These are phyloP conservation scores for Sinocyclocheilus grahami DNA, from an alignment of 2,113 vertebrate species.

Conservation along the genomic window DNA sequence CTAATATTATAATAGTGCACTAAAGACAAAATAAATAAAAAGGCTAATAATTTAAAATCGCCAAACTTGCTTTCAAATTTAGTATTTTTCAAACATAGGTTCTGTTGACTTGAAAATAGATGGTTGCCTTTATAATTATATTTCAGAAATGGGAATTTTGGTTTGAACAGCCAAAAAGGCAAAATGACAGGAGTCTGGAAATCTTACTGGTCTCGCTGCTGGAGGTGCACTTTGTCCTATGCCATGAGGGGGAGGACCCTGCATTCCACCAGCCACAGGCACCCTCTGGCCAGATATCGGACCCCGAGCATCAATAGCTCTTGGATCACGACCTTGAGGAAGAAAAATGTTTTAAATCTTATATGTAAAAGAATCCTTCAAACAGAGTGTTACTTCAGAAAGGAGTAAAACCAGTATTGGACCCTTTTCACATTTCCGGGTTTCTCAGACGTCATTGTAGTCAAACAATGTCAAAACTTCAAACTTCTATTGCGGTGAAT, in stretches of 20 bases:
- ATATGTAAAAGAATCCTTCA: background rate
- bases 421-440: background rate
- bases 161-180: background rate
- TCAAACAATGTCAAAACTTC: too few relatives aligned
- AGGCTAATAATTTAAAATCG: background rate
- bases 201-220: conserved; percentile 81
- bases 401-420: background rate
- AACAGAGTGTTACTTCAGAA: background rate
- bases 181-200: background rate
- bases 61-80: background rate
- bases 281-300: conserved; percentile 86
- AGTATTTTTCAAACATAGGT: background rate
- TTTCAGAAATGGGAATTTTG: background rate
- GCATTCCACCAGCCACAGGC: conserved; percentile 86
- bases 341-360: background rate
- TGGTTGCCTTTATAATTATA: background rate
- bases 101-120: background rate
- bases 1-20: background rate
- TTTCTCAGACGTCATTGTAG: background rate
- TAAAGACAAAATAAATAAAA: background rate
- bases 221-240: conserved; percentile 85
- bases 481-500: too few relatives aligned
- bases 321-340: conserved; percentile 83
- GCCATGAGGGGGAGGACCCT: conserved; percentile 81
- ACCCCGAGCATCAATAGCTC: conserved; percentile 88